phyloP scores from a whole-genome alignment of 2,888 invertebrate genomes.

The Isotomurus palustris region DNA sequence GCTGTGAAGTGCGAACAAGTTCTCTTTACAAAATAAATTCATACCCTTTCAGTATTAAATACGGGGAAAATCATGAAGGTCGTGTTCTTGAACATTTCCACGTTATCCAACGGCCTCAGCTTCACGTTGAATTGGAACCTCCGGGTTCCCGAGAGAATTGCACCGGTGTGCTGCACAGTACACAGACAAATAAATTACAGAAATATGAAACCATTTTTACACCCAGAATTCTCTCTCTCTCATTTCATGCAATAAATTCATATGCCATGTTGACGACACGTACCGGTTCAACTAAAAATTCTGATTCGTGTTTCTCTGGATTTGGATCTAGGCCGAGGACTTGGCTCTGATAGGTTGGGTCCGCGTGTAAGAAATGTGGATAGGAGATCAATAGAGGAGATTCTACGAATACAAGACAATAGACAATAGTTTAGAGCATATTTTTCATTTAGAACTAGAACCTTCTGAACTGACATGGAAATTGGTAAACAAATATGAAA shows the following conservation, averaged over 20 bases:
- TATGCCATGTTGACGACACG: neutral
- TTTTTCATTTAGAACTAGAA: no score
- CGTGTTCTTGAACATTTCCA: conserved; percentile 29
- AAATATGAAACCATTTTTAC: conserved; percentile 15
- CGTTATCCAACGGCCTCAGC: conserved; percentile 31
- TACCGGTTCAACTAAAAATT: conserved; percentile 35
- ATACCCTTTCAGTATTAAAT: conserved; percentile 31
- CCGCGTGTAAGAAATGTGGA: conserved; percentile 34
- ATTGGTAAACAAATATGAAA: no score
- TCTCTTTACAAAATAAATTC: neutral
- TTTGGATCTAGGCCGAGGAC: conserved; percentile 25
- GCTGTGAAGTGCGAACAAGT: neutral
- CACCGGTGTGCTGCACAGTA: conserved; percentile 28
- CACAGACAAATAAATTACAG: neutral
- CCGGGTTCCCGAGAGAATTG: conserved; percentile 21
- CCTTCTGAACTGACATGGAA: no score
- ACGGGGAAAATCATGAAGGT: conserved; percentile 33
- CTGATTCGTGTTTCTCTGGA: conserved; percentile 31
- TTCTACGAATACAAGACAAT: conserved; percentile 13
- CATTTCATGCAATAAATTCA: neutral
- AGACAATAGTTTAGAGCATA: no score
- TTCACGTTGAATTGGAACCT: conserved; percentile 37
- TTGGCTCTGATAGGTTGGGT: conserved; percentile 19
- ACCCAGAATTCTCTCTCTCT: conserved; percentile 8
- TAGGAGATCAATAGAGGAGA: conserved; percentile 31